These are phyloP conservation scores for Lepilemur septentrionalis DNA, from an alignment of 2,797 vertebrate genomes.

Conservation along the genomic window DNA sequence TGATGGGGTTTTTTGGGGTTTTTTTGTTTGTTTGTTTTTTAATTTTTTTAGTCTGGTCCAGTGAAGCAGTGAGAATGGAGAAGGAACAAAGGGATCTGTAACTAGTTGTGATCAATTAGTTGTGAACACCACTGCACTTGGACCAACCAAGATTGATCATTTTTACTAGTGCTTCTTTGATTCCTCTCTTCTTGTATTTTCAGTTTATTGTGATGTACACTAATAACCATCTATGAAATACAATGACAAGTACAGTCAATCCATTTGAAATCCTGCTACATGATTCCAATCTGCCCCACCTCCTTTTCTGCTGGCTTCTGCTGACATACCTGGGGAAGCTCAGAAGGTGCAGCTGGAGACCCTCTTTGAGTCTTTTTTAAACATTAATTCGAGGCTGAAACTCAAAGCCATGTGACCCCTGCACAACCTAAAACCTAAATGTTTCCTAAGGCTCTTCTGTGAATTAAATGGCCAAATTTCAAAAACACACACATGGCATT, in stretches of 20 bases:
- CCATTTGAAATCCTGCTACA: background rate
- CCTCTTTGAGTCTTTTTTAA: constrained; percentile 39
- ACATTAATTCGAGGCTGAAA: constrained; percentile 57
- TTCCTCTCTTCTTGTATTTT: background rate
- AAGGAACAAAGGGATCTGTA: too few species aligned
- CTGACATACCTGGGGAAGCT: constrained; percentile 20
- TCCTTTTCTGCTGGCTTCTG: background rate
- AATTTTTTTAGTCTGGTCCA: too few species aligned
- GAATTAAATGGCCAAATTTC: constrained; percentile 65
- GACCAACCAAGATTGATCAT: background rate
- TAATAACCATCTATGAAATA: background rate
- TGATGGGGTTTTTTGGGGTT: too few species aligned
- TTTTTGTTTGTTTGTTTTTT: too few species aligned
- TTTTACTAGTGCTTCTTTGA: background rate
- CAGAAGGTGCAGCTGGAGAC: constrained; percentile 40
- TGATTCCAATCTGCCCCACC: background rate
- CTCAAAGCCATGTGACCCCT: constrained; percentile 65
- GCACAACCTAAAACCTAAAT: constrained; percentile 58
- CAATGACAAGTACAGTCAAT: background rate
- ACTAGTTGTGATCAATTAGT: too few species aligned
- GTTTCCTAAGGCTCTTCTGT: constrained; percentile 59
- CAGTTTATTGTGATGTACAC: background rate
- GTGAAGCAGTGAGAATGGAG: too few species aligned
- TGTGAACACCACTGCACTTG: too few species aligned
- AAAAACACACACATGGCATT: constrained; percentile 50